These are phyloP conservation scores for Bombus terrestris DNA, from an alignment of 1,140 invertebrate species.

Conservation along the genomic window DNA sequence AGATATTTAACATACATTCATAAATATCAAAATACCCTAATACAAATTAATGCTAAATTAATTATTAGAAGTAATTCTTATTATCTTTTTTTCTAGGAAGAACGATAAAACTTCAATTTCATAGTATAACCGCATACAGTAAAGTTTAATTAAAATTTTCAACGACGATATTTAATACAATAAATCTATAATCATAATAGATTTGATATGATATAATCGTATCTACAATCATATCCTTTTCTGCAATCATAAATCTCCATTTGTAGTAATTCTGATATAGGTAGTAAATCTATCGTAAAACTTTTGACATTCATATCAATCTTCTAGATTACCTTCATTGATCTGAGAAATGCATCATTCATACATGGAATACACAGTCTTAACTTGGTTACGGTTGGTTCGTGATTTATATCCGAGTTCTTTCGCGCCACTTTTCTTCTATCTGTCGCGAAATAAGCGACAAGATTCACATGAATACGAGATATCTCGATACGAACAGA, in stretches of 20 bases:
- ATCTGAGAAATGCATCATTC: neutral
- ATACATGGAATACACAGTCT: neutral
- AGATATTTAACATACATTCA: no score
- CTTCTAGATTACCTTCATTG: neutral
- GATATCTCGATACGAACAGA: slow-evolving; percentile 9
- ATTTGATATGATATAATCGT: neutral
- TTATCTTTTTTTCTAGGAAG: no score
- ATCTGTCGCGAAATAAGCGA: slow-evolving; percentile 17
- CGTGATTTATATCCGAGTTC: slow-evolving; percentile 3
- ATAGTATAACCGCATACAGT: no score
- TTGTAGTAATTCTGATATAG: neutral
- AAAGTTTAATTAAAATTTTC: no score
- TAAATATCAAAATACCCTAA: no score
- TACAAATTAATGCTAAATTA: no score
- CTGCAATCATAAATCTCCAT: neutral
- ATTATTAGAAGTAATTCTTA: no score
- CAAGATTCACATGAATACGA: slow-evolving; percentile 17
- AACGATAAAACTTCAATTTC: no score
- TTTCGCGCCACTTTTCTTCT: slow-evolving; percentile 12
- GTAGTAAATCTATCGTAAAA: neutral
- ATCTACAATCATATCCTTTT: neutral
- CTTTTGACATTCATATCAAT: neutral
- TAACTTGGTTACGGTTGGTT: neutral
- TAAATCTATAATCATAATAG: no score
- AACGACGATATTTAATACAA: no score